Conservation (phyloP, 2,888 invertebrate genomes). For the Leptogaster cylindrica region DNA sequence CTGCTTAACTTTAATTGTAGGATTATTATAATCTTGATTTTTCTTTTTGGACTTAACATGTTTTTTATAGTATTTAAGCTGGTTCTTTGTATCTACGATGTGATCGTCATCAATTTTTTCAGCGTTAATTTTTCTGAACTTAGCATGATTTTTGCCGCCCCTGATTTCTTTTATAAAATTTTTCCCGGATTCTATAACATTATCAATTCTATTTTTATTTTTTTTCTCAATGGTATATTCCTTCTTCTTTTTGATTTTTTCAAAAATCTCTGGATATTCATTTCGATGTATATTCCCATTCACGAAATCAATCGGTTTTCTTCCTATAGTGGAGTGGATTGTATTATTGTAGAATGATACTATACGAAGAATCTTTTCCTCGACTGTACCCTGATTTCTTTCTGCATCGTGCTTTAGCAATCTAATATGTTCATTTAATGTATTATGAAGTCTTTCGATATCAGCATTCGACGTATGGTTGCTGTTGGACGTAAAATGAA, state of each 20-base stretch:
- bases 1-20: neutral
- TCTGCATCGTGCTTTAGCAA: conserved; percentile 4
- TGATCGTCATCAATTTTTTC: conserved; percentile 19
- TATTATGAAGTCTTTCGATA: neutral
- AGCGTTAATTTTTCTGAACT: conserved; percentile 23
- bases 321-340: conserved; percentile 24
- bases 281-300: conserved; percentile 5
- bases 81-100: neutral
- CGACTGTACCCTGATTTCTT: neutral
- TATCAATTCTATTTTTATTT: conserved; percentile 3
- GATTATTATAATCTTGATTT: conserved; percentile 15
- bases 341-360: conserved; percentile 10
- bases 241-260: conserved; percentile 9
- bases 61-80: conserved; percentile 7
- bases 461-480: conserved; percentile 13
- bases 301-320: conserved; percentile 29
- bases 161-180: conserved; percentile 36
- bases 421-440: conserved; percentile 8
- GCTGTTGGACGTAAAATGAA: conserved; percentile 1
- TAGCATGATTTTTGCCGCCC: conserved; percentile 30
- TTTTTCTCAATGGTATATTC: neutral
- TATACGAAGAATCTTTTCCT: conserved; percentile 13
- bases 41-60: conserved; percentile 10
- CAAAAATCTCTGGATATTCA: neutral
- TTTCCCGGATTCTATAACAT: conserved; percentile 10